phyloP scores from a whole-genome alignment of 1,140 invertebrate species.

The Zaprionus ghesquierei region DNA sequence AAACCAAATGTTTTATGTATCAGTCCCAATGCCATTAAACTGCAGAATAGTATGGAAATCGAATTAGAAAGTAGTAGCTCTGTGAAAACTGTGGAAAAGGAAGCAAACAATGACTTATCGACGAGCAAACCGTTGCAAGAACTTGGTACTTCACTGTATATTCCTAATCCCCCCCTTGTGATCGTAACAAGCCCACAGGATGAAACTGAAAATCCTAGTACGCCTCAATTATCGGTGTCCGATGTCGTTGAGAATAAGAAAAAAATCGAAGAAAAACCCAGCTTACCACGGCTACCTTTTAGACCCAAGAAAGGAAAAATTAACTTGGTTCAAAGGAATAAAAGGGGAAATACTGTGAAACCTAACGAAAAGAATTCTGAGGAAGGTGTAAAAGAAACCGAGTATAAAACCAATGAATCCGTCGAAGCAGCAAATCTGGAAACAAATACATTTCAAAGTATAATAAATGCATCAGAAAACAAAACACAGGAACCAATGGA shows the following conservation, averaged over 20 bases:
- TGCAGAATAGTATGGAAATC: conserved; percentile 13
- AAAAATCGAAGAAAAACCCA: background rate
- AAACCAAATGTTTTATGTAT: conserved; percentile 57
- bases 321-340: conserved; percentile 69
- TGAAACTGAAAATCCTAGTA: background rate
- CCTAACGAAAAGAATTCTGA: conserved; percentile 1
- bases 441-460: background rate
- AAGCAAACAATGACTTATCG: background rate
- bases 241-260: background rate
- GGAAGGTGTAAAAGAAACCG: background rate
- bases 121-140: background rate
- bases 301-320: conserved; percentile 66
- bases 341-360: conserved; percentile 23
- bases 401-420: background rate
- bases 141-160: background rate
- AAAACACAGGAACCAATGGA: background rate
- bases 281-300: background rate
- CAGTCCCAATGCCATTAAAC: conserved; percentile 56
- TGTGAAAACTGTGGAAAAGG: no score
- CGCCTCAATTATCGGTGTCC: background rate
- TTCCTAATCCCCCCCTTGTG: background rate
- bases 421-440: background rate
- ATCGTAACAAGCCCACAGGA: background rate
- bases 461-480: background rate
- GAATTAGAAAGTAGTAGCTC: background rate